Percentiles rank a stretch among this genome's conserved stretches.
Conservation (phyloP, 2,888 invertebrate genomes). For the Drosophila anceps region DNA sequence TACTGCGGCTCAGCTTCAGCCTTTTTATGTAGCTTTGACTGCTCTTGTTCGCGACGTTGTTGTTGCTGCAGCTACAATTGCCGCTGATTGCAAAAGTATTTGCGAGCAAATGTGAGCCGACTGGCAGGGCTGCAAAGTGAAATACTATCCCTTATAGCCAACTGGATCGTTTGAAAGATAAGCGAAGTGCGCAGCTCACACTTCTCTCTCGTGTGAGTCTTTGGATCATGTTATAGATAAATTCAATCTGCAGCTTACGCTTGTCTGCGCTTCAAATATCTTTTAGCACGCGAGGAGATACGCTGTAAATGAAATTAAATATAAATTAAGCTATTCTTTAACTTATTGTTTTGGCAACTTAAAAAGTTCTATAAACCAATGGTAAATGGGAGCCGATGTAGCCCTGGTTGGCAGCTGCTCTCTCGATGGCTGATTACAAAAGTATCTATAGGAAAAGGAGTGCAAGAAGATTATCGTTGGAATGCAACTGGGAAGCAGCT, state of each 20-base stretch:
- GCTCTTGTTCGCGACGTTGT: conserved; percentile 10
- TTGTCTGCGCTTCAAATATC: background rate
- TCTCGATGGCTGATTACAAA: conserved; percentile 68
- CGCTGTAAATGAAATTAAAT: background rate
- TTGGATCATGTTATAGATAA: background rate
- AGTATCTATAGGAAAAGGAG: conserved; percentile 52
- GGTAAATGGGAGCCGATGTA: conserved; percentile 11
- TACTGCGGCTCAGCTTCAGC: conserved; percentile 35
- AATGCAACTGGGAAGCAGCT: conserved; percentile 53
- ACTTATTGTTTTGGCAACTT: background rate
- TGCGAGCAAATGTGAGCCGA: conserved; percentile 47
- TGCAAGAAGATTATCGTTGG: conserved; percentile 58
- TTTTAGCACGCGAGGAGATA: background rate
- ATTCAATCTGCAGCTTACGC: background rate
- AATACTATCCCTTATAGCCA: background rate
- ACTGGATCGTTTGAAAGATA: background rate
- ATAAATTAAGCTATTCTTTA: background rate
- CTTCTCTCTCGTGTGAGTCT: background rate
- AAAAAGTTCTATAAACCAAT: background rate
- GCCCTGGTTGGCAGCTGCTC: conserved; percentile 59
- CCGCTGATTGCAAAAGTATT: conserved; percentile 73
- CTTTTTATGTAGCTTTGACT: conserved; percentile 38
- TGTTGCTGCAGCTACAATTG: conserved; percentile 60
- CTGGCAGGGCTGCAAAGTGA: conserved; percentile 47
- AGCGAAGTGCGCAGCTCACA: background rate